phyloP scores from a whole-genome alignment of 2,888 invertebrate species.

The Penaeus monodon region DNA sequence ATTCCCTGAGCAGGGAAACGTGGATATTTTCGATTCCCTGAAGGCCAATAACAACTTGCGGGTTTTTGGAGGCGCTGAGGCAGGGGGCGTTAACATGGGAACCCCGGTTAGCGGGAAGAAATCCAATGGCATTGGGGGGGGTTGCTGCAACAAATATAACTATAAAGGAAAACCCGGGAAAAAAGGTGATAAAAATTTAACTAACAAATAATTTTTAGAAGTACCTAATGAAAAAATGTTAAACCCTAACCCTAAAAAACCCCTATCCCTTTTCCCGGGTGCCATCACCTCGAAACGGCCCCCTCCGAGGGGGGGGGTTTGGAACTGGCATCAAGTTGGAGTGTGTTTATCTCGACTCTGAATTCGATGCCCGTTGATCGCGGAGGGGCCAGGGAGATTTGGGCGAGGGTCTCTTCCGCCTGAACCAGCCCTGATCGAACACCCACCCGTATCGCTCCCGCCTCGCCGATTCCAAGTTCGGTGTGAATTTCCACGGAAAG shows the following conservation, averaged over 20 bases:
- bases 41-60: constrained; percentile 69
- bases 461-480: constrained; percentile 69
- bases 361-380: constrained; percentile 69
- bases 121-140: constrained; percentile 69
- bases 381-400: constrained; percentile 43
- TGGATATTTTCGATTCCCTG: constrained; percentile 68
- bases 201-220: too few species aligned
- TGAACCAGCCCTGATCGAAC: constrained; percentile 69
- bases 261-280: background rate
- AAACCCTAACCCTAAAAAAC: background rate
- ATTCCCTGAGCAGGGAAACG: constrained; percentile 58
- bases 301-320: constrained; percentile 68
- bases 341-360: constrained; percentile 70
- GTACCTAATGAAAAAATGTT: too few species aligned
- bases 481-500: constrained; percentile 66
- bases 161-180: constrained; percentile 72
- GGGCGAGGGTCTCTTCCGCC: constrained; percentile 68
- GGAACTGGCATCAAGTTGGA: constrained; percentile 68
- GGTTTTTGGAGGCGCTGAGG: constrained; percentile 67
- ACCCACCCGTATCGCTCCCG: constrained; percentile 70
- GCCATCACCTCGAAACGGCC: background rate
- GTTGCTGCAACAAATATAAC: constrained; percentile 67
- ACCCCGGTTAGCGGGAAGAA: constrained; percentile 70
- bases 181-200: constrained; percentile 62
- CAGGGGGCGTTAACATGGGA: constrained; percentile 66